A percentile compares a stretch with the other conserved stretches of the same genome.
Conservation (phyloP, 2,888 invertebrate genomes). For the Stenchaetothrips biformis region DNA sequence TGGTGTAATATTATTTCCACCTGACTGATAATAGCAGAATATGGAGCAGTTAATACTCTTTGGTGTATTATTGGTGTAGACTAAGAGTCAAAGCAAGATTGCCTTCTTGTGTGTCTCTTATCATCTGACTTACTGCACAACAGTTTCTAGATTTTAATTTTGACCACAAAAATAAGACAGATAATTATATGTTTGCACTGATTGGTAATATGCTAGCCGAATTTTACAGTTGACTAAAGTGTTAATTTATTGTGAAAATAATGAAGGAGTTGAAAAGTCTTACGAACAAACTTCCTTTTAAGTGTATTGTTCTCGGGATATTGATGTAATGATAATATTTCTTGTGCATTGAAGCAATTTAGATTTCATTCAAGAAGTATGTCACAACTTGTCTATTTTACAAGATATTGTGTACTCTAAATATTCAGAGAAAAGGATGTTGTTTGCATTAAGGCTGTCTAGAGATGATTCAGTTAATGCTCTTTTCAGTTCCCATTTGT, state of each 20-base stretch:
- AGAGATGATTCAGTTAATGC: neutral
- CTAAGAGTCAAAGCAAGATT: neutral
- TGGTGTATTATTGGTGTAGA: neutral
- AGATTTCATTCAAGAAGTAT: neutral
- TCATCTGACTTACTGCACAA: neutral
- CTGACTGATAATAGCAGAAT: neutral
- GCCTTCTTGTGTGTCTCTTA: neutral
- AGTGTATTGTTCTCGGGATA: neutral
- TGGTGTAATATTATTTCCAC: neutral
- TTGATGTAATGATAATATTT: neutral
- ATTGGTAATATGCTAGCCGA: neutral
- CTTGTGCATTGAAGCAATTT: neutral
- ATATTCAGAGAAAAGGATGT: neutral
- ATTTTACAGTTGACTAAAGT: neutral
- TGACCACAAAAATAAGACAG: neutral
- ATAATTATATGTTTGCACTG: neutral
- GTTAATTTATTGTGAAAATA: neutral
- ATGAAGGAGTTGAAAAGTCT: neutral
- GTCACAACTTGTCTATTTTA: neutral
- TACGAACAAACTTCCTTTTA: neutral
- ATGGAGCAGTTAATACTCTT: neutral
- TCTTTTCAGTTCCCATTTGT: neutral
- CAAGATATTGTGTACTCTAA: neutral
- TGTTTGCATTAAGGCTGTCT: constrained; percentile 1
- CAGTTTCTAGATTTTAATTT: neutral